Base-by-base conservation (phyloP, 2,797 vertebrate genomes). In the Peromyscus eremicus region DNA sequence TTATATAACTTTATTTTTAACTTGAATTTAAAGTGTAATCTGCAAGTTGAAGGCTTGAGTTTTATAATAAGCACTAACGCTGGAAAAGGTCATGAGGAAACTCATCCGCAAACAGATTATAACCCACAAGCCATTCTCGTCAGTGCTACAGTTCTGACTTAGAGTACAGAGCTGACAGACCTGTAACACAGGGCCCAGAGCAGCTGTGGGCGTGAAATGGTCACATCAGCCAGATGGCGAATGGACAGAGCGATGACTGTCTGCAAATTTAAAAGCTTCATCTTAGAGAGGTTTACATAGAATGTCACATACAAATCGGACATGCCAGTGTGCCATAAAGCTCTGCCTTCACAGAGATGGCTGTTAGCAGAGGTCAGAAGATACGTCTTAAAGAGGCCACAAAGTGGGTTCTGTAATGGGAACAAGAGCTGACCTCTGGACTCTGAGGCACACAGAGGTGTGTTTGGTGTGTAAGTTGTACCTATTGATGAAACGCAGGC, bases 401-500 rank as follows among this genome's bases (percentile, higher is more conserved):
- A 75, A 34, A 23, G 60, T 12, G 16, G 49, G 13, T 49, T 75
- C 57, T 46, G 1, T 6, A 62, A 10, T 32, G 62, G 84, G 34
- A 73, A 79, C 21, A 57, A 80, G 37, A 81, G 21, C 6, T 75
- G 84, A 79, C 71, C 66, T 85, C 11, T 66, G 37, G 79, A 37
- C 49, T 80, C 6, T 0, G 25, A 60, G 52, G 60, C 43, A 34
- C 1, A 0, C 16, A 12, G 60, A 52, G 14, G 6, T 68, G 13
- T 34, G 0, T 8, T 4, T 37, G 8, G 2, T 2, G 21, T 5
- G 1, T 43, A 40, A 9, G 32, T 40, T 49, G 46, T 5, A 62
- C 62, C 43, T 83, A 21, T 1, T 89, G 97, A 97, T 96, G 96
- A 8, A n/a, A 37, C 83, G 13, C 13, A 89, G 95, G 96, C 95